Conservation (phyloP, 2,888 invertebrate genomes). For the Imbricaverruca yamaguchii region DNA sequence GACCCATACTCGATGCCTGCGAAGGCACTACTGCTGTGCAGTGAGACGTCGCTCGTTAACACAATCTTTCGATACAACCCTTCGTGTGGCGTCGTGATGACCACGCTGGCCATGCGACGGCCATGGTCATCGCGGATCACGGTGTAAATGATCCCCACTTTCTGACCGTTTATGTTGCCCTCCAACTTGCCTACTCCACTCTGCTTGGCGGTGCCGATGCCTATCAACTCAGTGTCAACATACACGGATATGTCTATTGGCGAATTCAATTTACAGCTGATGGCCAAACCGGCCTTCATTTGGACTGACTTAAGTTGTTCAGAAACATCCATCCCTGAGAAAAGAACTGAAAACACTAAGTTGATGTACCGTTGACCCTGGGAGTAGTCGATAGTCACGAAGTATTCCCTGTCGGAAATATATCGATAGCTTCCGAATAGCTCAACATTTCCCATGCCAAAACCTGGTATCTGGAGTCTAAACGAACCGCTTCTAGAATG, state of each 20-base stretch:
- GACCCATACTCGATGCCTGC: neutral
- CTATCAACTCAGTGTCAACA: neutral
- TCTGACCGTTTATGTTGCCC: neutral
- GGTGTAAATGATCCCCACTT: neutral
- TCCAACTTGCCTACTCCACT: neutral
- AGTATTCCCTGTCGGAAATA: neutral
- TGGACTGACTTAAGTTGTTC: neutral
- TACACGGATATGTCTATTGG: neutral
- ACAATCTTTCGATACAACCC: neutral
- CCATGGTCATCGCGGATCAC: constrained; percentile 2
- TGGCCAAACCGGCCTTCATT: neutral
- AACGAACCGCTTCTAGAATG: neutral
- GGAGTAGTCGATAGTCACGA: neutral
- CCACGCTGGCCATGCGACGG: neutral
- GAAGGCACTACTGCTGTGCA: neutral
- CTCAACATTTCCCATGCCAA: neutral
- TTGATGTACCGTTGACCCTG: neutral
- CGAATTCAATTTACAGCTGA: neutral
- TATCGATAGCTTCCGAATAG: neutral
- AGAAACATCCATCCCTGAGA: neutral
- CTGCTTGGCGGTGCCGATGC: neutral
- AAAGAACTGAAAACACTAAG: neutral
- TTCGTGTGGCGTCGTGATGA: neutral
- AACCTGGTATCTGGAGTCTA: neutral
- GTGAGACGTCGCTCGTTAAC: neutral